Conservation (phyloP, 2,113 vertebrate species). For the Prunella fulvescens region DNA sequence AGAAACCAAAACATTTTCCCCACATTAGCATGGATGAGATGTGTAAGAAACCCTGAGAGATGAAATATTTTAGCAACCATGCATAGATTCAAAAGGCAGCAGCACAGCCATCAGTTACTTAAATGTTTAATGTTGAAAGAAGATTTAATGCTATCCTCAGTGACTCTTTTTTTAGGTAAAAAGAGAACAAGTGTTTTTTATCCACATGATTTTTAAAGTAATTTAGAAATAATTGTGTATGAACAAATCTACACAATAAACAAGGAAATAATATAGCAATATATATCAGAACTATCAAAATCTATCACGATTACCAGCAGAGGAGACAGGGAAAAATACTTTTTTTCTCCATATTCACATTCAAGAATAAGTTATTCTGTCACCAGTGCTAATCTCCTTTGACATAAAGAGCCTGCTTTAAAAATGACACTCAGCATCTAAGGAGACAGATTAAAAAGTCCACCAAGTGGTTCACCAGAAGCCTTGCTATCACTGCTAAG, state of each 20-base stretch:
- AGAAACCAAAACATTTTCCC: neutral
- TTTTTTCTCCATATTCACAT: neutral
- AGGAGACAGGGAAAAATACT: neutral
- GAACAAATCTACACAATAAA: neutral
- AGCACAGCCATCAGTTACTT: neutral
- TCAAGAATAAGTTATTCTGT: neutral
- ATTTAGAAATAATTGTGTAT: neutral
- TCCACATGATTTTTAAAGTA: neutral
- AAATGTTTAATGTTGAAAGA: conserved; percentile 1
- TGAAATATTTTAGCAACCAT: neutral
- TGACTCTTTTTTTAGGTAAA: neutral
- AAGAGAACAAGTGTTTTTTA: neutral
- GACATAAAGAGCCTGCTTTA: neutral
- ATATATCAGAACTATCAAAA: neutral
- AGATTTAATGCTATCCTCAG: neutral
- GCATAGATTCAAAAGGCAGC: neutral
- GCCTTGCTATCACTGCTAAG: neutral
- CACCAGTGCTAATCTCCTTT: neutral
- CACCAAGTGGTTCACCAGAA: neutral
- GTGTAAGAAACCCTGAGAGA: neutral
- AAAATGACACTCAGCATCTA: neutral
- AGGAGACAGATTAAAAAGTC: neutral
- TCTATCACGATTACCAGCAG: neutral
- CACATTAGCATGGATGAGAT: neutral
- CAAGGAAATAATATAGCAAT: neutral